phyloP scores from a whole-genome alignment of 2,797 vertebrate species.

The Poeciliopsis infans region DNA sequence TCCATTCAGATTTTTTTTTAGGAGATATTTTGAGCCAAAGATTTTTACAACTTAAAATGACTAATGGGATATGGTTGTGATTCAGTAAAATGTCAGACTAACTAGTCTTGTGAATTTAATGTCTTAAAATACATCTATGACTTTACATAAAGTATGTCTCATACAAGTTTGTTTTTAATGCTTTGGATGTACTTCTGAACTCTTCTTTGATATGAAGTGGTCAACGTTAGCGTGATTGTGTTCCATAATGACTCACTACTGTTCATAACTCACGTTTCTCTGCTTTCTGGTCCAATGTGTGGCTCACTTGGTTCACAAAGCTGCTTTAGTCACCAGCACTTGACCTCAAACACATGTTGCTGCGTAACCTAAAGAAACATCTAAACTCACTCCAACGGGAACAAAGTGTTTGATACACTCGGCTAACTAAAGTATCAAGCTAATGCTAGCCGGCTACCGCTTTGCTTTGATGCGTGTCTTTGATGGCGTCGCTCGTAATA shows the following conservation, averaged over 20 bases:
- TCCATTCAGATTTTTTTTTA: background rate
- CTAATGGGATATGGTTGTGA: too few species aligned
- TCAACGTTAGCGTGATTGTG: background rate
- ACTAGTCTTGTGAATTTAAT: background rate
- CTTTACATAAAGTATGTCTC: background rate
- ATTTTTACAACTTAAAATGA: background rate
- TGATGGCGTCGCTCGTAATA: background rate
- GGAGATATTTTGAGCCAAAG: background rate
- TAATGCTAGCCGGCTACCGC: background rate
- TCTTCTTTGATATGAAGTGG: background rate
- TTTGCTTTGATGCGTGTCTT: background rate
- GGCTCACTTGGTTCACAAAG: background rate
- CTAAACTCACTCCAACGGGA: background rate
- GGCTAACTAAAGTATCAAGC: background rate
- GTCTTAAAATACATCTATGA: background rate
- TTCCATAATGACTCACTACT: background rate
- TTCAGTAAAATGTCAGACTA: background rate
- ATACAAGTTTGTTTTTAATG: background rate
- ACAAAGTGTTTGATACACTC: background rate
- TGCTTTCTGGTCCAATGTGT: background rate
- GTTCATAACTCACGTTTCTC: background rate
- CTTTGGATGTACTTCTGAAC: background rate
- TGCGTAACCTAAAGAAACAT: background rate
- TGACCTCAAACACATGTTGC: background rate
- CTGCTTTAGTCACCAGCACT: background rate